A percentile compares a stretch with the other conserved stretches of the same genome.
Evolutionary conservation across 2,888 invertebrate species (phyloP).

Genomic region (Mesorhabditis sp.): DNA sequence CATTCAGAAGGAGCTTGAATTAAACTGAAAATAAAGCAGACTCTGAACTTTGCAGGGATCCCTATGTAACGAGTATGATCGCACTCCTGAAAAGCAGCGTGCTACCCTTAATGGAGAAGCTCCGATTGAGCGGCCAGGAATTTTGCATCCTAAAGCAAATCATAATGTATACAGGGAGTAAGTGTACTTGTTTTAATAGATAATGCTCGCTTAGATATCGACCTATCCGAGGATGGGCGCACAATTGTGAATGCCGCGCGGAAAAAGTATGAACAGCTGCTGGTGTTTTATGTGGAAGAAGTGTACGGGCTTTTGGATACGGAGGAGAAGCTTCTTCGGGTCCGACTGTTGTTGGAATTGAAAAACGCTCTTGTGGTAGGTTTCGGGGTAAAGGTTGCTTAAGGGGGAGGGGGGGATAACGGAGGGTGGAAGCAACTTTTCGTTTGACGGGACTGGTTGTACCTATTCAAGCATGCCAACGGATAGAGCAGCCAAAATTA

Average conservation of each 20-base stretch:
- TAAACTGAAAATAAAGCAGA: background rate
- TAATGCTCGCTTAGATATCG: background rate
- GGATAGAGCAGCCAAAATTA: too few species aligned
- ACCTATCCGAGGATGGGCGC: background rate
- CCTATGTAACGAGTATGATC: background rate
- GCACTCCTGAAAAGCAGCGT: background rate
- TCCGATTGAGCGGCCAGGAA: background rate
- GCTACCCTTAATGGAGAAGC: background rate
- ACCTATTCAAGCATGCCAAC: too few species aligned
- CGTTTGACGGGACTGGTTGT: too few species aligned
- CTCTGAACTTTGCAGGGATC: background rate
- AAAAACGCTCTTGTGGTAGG: background rate
- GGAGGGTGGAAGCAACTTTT: too few species aligned
- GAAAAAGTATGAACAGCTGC: slow-evolving; percentile 6
- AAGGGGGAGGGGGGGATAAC: too few species aligned
- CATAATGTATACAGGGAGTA: background rate
- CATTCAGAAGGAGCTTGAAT: background rate
- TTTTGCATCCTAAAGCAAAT: slow-evolving; percentile 4
- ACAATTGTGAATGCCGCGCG: background rate
- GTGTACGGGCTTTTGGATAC: background rate
- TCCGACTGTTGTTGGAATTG: background rate
- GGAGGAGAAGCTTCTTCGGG: background rate
- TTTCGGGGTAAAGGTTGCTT: too few species aligned
- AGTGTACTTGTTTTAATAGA: background rate
- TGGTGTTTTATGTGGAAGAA: background rate